phyloP scores from a whole-genome alignment of 2,797 vertebrate genomes.

The Micromesistius poutassou region DNA sequence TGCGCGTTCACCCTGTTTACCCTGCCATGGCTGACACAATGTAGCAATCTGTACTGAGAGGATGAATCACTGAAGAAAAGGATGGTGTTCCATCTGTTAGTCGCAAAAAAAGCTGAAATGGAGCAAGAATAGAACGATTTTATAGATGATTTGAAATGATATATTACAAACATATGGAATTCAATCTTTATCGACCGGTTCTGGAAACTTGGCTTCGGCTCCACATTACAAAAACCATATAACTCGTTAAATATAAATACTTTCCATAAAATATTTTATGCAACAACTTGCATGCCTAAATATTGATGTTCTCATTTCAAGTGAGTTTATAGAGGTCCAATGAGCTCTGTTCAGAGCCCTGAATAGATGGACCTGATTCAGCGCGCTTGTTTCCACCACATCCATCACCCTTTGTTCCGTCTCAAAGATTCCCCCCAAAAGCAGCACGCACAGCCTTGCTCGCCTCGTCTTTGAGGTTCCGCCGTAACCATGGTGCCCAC shows the following conservation, averaged over 20 bases:
- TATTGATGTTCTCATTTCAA: not conserved
- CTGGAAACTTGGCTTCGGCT: not conserved
- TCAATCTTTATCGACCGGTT: not conserved
- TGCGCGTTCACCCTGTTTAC: too few relatives aligned
- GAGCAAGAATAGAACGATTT: not conserved
- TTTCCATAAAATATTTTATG: not conserved
- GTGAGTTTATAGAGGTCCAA: not conserved
- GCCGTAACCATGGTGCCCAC: constrained; percentile 55
- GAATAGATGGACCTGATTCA: constrained; percentile 21
- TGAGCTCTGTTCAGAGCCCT: constrained; percentile 15
- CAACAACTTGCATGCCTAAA: not conserved
- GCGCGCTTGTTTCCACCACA: constrained; percentile 45
- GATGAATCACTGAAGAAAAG: not conserved
- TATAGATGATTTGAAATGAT: not conserved
- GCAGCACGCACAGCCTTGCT: constrained; percentile 10
- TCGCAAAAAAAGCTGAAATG: not conserved
- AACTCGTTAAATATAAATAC: not conserved
- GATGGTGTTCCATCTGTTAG: not conserved
- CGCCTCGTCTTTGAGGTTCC: constrained; percentile 38
- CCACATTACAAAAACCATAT: not conserved
- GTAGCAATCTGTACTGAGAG: too few relatives aligned
- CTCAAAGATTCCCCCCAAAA: constrained; percentile 37
- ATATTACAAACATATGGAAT: not conserved
- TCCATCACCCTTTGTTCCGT: constrained; percentile 53
- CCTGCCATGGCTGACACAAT: too few relatives aligned